Evolutionary conservation across 2,797 vertebrate species (phyloP).

Genomic region (Schizopygopsis malacanthus): DNA sequence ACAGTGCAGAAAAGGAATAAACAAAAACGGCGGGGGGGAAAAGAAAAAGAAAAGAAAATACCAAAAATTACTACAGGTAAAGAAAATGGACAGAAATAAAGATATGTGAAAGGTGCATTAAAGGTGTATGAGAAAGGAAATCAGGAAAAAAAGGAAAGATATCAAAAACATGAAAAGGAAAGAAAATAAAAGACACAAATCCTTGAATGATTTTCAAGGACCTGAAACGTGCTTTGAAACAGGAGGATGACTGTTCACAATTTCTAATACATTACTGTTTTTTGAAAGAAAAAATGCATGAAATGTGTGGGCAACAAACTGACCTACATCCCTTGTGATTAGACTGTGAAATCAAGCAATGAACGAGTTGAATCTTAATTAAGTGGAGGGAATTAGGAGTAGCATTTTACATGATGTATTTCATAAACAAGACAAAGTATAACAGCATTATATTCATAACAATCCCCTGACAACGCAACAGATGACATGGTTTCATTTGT

Average conservation of each 20-base stretch:
- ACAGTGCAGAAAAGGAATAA: background rate
- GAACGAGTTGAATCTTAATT: constrained; percentile 32
- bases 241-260: background rate
- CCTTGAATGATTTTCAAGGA: background rate
- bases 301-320: constrained; percentile 31
- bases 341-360: constrained; percentile 33
- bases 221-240: constrained; percentile 6
- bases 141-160: background rate
- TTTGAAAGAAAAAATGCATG: constrained; percentile 9
- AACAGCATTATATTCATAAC: constrained; percentile 22
- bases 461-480: constrained; percentile 31
- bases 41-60: background rate
- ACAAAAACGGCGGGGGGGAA: background rate
- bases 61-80: background rate
- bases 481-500: constrained; percentile 24
- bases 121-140: background rate
- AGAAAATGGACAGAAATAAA: background rate
- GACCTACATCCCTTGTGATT: constrained; percentile 42
- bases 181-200: background rate
- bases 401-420: constrained; percentile 18
- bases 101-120: background rate
- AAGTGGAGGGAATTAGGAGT: constrained; percentile 14
- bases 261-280: background rate
- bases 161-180: background rate
- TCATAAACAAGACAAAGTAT: constrained; percentile 36